A percentile compares a stretch with the other conserved stretches of the same genome.
phyloP scores from a whole-genome alignment of 2,888 invertebrate genomes.

The Oxytorus armatus region DNA sequence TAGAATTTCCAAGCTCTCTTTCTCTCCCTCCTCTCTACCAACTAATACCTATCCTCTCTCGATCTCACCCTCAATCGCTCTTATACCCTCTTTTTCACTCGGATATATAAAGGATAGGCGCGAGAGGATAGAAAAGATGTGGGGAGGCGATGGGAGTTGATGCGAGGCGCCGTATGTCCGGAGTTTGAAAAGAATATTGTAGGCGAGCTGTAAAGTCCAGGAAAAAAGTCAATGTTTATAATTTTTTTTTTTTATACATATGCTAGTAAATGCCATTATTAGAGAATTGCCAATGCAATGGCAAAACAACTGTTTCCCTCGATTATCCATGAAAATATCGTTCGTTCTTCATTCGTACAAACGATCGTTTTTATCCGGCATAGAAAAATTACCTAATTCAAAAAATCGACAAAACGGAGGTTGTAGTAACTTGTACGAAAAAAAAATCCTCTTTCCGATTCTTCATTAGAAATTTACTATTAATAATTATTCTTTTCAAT shows the following conservation, averaged over 20 bases:
- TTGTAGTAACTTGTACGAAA: neutral
- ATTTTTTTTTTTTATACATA: neutral
- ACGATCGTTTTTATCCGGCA: neutral
- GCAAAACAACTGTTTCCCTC: neutral
- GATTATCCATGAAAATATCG: neutral
- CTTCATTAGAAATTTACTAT: neutral
- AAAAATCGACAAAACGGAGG: neutral
- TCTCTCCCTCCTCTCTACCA: constrained; percentile 70
- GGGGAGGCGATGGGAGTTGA: no score
- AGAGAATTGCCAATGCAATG: no score
- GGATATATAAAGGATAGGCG: constrained; percentile 40
- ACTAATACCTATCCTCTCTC: constrained; percentile 73
- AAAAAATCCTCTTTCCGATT: neutral
- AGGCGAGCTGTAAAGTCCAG: neutral
- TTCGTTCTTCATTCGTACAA: neutral
- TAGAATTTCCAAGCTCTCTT: constrained; percentile 69
- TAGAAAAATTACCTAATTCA: neutral
- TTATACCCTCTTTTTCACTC: constrained; percentile 54
- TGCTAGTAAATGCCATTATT: neutral
- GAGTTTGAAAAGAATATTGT: neutral
- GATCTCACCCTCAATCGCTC: constrained; percentile 49
- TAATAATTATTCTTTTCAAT: neutral
- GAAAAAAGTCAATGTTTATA: neutral
- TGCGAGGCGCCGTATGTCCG: neutral
- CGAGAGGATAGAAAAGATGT: constrained; percentile 27